Percentiles rank a stretch among this genome's conserved stretches.
phyloP scores from a whole-genome alignment of 1,140 invertebrate genomes.

The Ericerus pela region DNA sequence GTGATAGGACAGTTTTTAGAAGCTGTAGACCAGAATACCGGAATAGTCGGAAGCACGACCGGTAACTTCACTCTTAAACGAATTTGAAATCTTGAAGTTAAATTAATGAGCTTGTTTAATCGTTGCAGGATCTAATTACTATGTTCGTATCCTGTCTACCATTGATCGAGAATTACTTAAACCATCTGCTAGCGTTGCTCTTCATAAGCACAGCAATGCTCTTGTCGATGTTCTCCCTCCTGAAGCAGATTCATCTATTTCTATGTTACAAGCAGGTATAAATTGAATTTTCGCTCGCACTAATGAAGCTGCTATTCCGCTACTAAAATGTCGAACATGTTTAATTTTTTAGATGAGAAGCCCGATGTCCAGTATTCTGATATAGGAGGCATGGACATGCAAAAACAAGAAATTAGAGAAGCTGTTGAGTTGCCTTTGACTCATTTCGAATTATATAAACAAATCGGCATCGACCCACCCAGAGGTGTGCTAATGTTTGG shows the following conservation, averaged over 20 bases:
- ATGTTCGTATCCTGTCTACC: constrained; percentile 89
- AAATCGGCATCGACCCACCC: constrained; percentile 93
- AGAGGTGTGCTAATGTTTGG: constrained; percentile 97
- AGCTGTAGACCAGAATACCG: constrained; percentile 95
- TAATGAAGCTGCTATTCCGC: too few relatives aligned
- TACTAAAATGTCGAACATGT: neutral
- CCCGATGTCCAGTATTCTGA: constrained; percentile 94
- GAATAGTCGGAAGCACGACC: constrained; percentile 73
- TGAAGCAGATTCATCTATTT: constrained; percentile 94
- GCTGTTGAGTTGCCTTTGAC: constrained; percentile 96
- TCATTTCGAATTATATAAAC: constrained; percentile 98
- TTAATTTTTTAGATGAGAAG: constrained; percentile 67
- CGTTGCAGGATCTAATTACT: constrained; percentile 76
- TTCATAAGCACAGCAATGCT: constrained; percentile 97
- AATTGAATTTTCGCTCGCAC: constrained; percentile 14
- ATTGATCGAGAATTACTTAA: constrained; percentile 92
- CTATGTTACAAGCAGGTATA: constrained; percentile 86
- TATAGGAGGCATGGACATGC: constrained; percentile 99
- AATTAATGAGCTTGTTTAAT: neutral
- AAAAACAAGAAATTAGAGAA: constrained; percentile 98
- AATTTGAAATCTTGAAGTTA: neutral
- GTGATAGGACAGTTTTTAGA: constrained; percentile 97
- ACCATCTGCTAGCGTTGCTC: constrained; percentile 86
- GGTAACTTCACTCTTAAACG: constrained; percentile 31
- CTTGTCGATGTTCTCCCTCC: constrained; percentile 93